phyloP scores from a whole-genome alignment of 2,797 vertebrate genomes.

The Echeneis naucrates region DNA sequence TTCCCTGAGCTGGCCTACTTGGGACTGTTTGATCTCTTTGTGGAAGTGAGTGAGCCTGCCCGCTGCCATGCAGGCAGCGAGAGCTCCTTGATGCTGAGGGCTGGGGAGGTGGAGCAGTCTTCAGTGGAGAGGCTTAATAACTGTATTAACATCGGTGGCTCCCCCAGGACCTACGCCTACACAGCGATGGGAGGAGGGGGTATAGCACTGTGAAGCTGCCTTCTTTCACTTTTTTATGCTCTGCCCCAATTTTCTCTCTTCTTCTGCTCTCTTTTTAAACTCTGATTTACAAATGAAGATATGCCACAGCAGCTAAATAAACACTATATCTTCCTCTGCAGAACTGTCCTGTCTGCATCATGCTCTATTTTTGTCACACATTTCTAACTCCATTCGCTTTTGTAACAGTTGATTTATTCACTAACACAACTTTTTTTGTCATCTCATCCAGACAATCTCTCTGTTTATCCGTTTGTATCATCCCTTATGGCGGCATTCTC shows the following conservation, averaged over 20 bases:
- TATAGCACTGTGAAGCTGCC: slow-evolving; percentile 35
- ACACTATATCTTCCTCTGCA: not conserved
- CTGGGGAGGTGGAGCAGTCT: slow-evolving; percentile 77
- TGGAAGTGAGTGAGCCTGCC: slow-evolving; percentile 70
- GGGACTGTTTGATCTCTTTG: slow-evolving; percentile 83
- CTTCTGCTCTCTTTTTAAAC: slow-evolving; percentile 6
- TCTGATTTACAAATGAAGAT: slow-evolving; percentile 17
- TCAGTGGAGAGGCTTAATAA: slow-evolving; percentile 84
- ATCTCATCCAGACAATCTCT: not conserved
- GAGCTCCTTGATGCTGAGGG: slow-evolving; percentile 77
- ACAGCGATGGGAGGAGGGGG: slow-evolving; percentile 18
- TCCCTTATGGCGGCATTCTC: slow-evolving; percentile 9
- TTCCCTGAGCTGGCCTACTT: slow-evolving; percentile 79
- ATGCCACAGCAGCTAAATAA: not conserved
- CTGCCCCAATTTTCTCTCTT: slow-evolving; percentile 60
- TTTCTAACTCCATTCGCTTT: slow-evolving; percentile 21
- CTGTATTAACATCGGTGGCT: slow-evolving; percentile 79
- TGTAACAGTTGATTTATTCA: not conserved
- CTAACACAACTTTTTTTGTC: not conserved
- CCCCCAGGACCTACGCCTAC: slow-evolving; percentile 77
- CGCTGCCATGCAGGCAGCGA: slow-evolving; percentile 71
- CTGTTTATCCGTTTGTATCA: slow-evolving; percentile 5
- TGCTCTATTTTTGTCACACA: not conserved
- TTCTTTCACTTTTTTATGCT: slow-evolving; percentile 48
- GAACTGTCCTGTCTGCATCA: not conserved